Base-by-base conservation (phyloP, 2,888 invertebrate genomes). In the Pristionchus exspectatus region DNA sequence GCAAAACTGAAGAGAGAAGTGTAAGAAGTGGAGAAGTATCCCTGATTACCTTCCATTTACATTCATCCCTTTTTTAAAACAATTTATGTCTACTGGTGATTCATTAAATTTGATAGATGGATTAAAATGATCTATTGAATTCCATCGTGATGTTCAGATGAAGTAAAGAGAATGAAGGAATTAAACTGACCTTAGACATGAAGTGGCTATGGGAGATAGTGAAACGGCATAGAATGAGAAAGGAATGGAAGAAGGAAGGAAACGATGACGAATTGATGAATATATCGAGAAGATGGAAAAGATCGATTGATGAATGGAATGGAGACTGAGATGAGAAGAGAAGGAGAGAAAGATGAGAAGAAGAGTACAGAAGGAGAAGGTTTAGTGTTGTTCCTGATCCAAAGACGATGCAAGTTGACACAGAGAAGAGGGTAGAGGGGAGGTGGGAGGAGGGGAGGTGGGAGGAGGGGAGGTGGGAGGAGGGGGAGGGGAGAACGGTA, bases 161-260 rank as follows among this genome's bases (percentile, higher is more conserved):
- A 66, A 24, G n/a, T 21, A n/a, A n/a, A 24, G 66, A 66, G 7
- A n/a, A 21, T 12, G 77, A 50, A 50, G 44, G 44, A 21, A 81
- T 38, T 81, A 27, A 54, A 16, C 54, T 84, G 30, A 84, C 54
- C 59, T 84, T 56, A 84, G 59, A 84, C 84, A 59, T 84, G 84
- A 30, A 84, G 84, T 30, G 56, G 30, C 27, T 21, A 50, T 50
- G n/a, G 3, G 0, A n/a, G n/a, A 50, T 24, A 24, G 12, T 50
- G 77, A 9, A 38, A 50, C 77, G 24, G 77, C 77, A 81, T 81
- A 50, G 84, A 84, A 84, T 84, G 84, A 84, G 84, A 84, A 27
- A 84, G 38, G 83, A 54, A n/a, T 16, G 12, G 83, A 12, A 54
- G 54, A 30, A 30, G 27, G 54, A 54, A 16, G 33, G 44, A 77